Percentiles rank a stretch among this genome's conserved stretches.
phyloP scores from a whole-genome alignment of 2,888 invertebrate genomes.

The Ectemnius lituratus region DNA sequence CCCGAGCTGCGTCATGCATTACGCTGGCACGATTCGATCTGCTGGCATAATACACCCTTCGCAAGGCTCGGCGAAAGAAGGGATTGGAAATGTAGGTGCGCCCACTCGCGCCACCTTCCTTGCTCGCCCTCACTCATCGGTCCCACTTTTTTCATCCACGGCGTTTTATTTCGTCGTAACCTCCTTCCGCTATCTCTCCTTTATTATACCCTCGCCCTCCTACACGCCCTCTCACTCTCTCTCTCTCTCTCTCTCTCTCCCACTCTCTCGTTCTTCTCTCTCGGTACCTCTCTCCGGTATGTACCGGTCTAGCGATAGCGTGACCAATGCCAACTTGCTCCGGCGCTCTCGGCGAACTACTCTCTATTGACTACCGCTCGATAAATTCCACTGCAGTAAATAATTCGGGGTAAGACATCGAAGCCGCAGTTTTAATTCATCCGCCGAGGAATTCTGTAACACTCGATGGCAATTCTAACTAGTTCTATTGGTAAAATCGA shows the following conservation, averaged over 20 bases:
- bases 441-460: too few relatives aligned
- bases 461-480: too few relatives aligned
- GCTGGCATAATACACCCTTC: conserved; percentile 51
- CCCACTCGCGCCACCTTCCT: conserved; percentile 15
- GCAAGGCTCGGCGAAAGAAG: conserved; percentile 31
- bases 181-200: conserved; percentile 4
- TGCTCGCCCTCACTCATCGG: conserved; percentile 3
- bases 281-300: background rate
- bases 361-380: conserved; percentile 9
- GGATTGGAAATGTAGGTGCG: conserved; percentile 30
- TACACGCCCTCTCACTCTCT: background rate
- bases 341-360: conserved; percentile 2
- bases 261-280: too few relatives aligned
- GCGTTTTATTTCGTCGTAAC: conserved; percentile 19
- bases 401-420: too few relatives aligned
- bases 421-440: too few relatives aligned
- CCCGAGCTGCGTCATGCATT: conserved; percentile 61
- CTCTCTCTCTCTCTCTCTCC: background rate
- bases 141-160: conserved; percentile 5
- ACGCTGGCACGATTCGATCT: conserved; percentile 58
- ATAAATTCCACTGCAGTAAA: conserved; percentile 29
- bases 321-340: conserved; percentile 32
- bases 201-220: background rate
- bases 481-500: too few relatives aligned
- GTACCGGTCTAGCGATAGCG: conserved; percentile 30